A percentile compares a stretch with the other conserved stretches of the same genome.
Evolutionary conservation across 2,888 invertebrate species (phyloP).

Genomic region (Suillia variegata): DNA sequence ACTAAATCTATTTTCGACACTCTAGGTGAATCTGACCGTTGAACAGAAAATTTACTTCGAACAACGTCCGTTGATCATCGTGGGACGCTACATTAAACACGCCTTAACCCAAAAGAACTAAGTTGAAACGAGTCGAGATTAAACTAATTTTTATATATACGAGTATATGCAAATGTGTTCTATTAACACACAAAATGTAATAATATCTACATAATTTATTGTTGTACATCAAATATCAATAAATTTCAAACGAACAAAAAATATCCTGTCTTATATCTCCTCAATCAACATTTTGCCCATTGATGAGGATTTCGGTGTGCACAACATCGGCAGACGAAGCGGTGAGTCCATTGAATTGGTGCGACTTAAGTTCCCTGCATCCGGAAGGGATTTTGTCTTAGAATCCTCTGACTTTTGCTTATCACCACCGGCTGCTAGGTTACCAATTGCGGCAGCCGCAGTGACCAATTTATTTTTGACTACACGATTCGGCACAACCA

Average conservation of each 20-base stretch:
- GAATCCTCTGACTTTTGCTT: too few relatives aligned
- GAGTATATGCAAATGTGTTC: too few relatives aligned
- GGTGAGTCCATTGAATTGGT: neutral
- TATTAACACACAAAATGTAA: too few relatives aligned
- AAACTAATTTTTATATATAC: too few relatives aligned
- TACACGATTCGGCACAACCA: constrained; percentile 55
- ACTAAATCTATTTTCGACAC: too few relatives aligned
- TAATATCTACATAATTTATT: too few relatives aligned
- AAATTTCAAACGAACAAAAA: too few relatives aligned
- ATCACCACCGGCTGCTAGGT: neutral
- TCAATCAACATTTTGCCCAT: constrained; percentile 29
- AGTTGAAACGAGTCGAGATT: too few relatives aligned
- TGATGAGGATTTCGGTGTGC: constrained; percentile 13
- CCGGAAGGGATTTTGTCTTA: too few relatives aligned
- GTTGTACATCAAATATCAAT: too few relatives aligned
- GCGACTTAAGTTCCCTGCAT: constrained; percentile 1
- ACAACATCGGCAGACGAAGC: constrained; percentile 23
- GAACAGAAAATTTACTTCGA: constrained; percentile 69
- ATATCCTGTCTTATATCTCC: constrained; percentile 26
- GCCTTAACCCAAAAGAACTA: too few relatives aligned
- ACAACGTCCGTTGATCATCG: constrained; percentile 69
- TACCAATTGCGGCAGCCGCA: constrained; percentile 47
- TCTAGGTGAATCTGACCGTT: constrained; percentile 61
- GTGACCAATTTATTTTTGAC: constrained; percentile 49
- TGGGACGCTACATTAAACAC: constrained; percentile 68